Evolutionary conservation across 2,113 vertebrate genomes (phyloP).

Genomic region (Ammodytes dubius): DNA sequence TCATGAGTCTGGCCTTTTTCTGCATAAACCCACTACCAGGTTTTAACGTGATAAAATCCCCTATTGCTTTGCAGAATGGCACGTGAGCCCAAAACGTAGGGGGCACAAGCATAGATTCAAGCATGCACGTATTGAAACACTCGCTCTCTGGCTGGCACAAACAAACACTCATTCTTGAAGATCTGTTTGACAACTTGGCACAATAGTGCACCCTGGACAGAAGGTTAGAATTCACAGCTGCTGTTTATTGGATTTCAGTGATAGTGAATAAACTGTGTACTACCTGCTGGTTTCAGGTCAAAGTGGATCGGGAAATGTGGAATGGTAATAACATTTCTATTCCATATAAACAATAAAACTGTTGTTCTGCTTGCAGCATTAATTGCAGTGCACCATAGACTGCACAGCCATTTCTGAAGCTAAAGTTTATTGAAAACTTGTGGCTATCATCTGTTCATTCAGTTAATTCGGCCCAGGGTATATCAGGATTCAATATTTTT

Average conservation of each 20-base stretch:
- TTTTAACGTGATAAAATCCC: conserved; percentile 25
- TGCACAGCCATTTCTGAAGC: not conserved
- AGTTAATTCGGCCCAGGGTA: too few relatives aligned
- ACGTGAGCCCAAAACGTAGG: not conserved
- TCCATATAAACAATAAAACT: not conserved
- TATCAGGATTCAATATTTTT: too few relatives aligned
- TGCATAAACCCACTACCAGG: not conserved
- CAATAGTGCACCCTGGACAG: conserved; percentile 2
- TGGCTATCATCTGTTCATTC: too few relatives aligned
- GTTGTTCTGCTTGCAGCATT: too few relatives aligned
- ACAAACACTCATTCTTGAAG: not conserved
- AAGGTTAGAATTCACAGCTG: conserved; percentile 33
- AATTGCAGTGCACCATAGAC: not conserved
- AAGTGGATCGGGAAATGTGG: not conserved
- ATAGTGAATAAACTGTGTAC: conserved; percentile 23
- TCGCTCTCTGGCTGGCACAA: not conserved
- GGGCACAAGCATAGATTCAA: not conserved
- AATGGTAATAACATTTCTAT: not conserved
- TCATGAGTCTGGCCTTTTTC: conserved; percentile 14
- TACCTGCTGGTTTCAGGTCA: not conserved
- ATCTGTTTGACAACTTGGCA: conserved; percentile 34
- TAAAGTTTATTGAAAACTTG: not conserved
- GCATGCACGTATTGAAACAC: conserved; percentile 12
- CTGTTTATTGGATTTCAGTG: conserved; percentile 6
- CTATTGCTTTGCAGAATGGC: conserved; percentile 6